Conservation (phyloP, 2,888 invertebrate species). For the Mongoloraphidia duomilia region DNA sequence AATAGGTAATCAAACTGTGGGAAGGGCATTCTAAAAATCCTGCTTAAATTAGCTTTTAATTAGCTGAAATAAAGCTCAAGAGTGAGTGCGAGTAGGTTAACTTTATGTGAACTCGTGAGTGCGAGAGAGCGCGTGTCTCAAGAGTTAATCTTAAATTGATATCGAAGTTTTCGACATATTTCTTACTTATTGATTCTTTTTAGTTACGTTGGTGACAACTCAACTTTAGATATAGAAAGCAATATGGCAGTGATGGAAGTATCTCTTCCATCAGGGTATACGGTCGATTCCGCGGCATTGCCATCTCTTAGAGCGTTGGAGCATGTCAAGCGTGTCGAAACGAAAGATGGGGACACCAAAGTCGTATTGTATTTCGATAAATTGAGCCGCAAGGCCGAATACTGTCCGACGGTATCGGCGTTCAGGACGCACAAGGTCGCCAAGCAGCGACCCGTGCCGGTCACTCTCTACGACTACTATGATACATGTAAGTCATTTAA, state of each 20-base stretch:
- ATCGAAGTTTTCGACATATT: no score
- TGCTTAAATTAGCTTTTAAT: no score
- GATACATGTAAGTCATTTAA: conserved; percentile 59
- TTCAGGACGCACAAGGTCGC: conserved; percentile 73
- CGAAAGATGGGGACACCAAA: conserved; percentile 46
- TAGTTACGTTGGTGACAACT: background rate
- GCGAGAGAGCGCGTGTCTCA: no score
- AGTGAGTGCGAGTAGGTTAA: no score
- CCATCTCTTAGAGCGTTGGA: conserved; percentile 42
- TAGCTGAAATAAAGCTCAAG: no score
- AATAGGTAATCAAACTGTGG: no score
- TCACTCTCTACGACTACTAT: conserved; percentile 80
- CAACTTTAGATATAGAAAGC: conserved; percentile 35
- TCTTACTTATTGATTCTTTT: no score
- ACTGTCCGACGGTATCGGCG: conserved; percentile 74
- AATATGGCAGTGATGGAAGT: conserved; percentile 89
- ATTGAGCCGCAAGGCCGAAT: conserved; percentile 39
- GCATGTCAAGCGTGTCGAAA: conserved; percentile 51
- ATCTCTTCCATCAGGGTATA: conserved; percentile 79
- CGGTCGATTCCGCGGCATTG: conserved; percentile 61
- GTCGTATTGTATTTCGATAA: conserved; percentile 61
- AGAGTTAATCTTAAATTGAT: no score
- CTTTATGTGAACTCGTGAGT: no score
- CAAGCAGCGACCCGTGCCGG: conserved; percentile 71
- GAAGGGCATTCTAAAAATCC: no score